These are phyloP conservation scores for Festucalex cinctus DNA, from an alignment of 2,113 vertebrate species.

Conservation along the genomic window DNA sequence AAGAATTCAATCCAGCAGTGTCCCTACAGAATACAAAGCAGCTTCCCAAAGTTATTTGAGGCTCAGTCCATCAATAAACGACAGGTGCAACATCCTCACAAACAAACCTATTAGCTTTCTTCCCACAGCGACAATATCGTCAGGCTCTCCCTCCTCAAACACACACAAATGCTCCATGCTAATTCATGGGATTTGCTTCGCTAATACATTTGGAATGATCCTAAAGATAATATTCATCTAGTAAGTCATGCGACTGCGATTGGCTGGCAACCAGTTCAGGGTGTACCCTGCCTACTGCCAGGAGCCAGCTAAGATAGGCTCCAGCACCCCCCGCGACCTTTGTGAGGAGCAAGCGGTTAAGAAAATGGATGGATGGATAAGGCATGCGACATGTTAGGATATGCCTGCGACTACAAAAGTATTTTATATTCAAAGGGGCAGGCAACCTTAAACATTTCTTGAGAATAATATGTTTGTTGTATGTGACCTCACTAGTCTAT, in stretches of 20 bases:
- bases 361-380: too few relatives aligned
- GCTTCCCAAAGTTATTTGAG: slow-evolving; percentile 61
- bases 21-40: slow-evolving; percentile 24
- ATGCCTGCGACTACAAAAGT: not conserved
- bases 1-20: slow-evolving; percentile 14
- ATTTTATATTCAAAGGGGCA: not conserved
- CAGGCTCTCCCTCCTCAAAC: not conserved
- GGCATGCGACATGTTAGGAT: too few relatives aligned
- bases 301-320: too few relatives aligned
- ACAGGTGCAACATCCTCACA: slow-evolving; percentile 63
- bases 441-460: too few relatives aligned
- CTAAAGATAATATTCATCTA: not conserved
- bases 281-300: too few relatives aligned
- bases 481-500: too few relatives aligned
- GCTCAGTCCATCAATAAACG: slow-evolving; percentile 56
- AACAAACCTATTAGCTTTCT: slow-evolving; percentile 63
- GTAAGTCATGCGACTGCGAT: too few relatives aligned
- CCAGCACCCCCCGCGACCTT: too few relatives aligned
- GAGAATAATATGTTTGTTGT: too few relatives aligned
- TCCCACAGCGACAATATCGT: slow-evolving; percentile 48
- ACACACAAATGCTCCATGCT: not conserved
- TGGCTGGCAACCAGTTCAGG: too few relatives aligned
- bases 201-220: not conserved
- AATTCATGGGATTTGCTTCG: not conserved
- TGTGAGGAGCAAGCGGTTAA: too few relatives aligned